Conservation (phyloP, 2,113 vertebrate genomes). For the Phaethornis superciliosus region DNA sequence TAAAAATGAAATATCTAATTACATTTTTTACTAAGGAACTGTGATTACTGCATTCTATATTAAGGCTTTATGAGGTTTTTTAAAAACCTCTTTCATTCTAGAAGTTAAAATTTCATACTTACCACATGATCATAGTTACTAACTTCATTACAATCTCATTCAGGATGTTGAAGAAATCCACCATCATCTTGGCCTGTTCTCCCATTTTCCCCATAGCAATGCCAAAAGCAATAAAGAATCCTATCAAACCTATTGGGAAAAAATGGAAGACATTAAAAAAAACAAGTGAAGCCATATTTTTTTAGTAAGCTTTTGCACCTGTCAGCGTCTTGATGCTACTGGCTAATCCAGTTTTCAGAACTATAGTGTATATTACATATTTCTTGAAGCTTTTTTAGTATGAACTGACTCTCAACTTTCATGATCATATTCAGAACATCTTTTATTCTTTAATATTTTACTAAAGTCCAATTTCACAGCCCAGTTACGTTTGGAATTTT, state of each 20-base stretch:
- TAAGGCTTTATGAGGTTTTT: background rate
- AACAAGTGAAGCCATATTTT: background rate
- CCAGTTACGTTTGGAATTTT: rapidly evolving
- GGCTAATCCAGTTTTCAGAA: background rate
- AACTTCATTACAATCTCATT: conserved; percentile 99
- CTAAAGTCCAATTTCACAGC: background rate
- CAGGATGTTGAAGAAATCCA: conserved; percentile 98
- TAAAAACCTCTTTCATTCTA: background rate
- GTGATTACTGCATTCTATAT: background rate
- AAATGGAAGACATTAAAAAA: conserved; percentile 44
- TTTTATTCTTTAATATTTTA: background rate
- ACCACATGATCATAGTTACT: conserved; percentile 99
- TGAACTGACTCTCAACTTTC: background rate
- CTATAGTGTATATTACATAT: background rate
- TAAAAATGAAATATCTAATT: background rate
- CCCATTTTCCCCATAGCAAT: conserved; percentile 99
- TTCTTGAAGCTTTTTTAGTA: background rate
- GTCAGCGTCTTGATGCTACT: background rate
- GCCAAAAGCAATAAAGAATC: conserved; percentile 99
- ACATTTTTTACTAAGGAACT: background rate
- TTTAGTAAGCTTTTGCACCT: background rate
- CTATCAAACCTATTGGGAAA: conserved; percentile 88
- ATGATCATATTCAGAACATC: background rate
- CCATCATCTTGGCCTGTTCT: conserved; percentile 96
- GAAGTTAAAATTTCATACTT: conserved; percentile 70